A percentile compares a stretch with the other conserved stretches of the same genome.
These are phyloP conservation scores for Nysson spinosus DNA, from an alignment of 2,888 invertebrate genomes.

Conservation along the genomic window DNA sequence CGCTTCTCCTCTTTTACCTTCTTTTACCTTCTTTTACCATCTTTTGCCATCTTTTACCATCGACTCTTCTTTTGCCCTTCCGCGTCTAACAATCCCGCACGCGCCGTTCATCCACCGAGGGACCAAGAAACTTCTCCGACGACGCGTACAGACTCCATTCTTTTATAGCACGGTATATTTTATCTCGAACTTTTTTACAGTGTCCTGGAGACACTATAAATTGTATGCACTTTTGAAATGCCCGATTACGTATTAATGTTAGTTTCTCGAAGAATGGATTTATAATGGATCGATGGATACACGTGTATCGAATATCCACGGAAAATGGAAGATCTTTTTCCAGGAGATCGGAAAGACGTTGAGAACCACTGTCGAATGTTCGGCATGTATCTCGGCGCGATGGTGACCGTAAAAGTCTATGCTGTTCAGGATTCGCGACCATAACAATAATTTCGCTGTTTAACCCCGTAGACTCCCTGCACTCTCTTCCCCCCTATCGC, in stretches of 20 bases:
- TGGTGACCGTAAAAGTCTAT: conserved; percentile 39
- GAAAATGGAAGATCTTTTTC: no score
- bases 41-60: background rate
- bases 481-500: conserved; percentile 8
- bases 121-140: conserved; percentile 25
- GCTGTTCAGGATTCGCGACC: conserved; percentile 37
- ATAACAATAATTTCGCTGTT: conserved; percentile 50
- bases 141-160: no score
- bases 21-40: background rate
- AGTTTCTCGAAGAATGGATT: no score
- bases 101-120: conserved; percentile 17
- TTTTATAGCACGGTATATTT: no score
- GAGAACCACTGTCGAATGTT: conserved; percentile 35
- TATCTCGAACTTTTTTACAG: no score
- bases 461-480: conserved; percentile 29
- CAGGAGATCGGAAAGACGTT: no score
- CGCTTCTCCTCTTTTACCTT: conserved; percentile 1
- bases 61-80: conserved; percentile 24
- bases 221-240: no score
- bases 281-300: no score
- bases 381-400: conserved; percentile 41
- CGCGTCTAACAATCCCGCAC: conserved; percentile 33
- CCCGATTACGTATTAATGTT: no score
- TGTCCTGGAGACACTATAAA: no score
- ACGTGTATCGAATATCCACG: no score